A percentile compares a stretch with the other conserved stretches of the same genome.
Evolutionary conservation across 1,140 invertebrate species (phyloP).

Genomic region (Meloidogyne hapla): DNA sequence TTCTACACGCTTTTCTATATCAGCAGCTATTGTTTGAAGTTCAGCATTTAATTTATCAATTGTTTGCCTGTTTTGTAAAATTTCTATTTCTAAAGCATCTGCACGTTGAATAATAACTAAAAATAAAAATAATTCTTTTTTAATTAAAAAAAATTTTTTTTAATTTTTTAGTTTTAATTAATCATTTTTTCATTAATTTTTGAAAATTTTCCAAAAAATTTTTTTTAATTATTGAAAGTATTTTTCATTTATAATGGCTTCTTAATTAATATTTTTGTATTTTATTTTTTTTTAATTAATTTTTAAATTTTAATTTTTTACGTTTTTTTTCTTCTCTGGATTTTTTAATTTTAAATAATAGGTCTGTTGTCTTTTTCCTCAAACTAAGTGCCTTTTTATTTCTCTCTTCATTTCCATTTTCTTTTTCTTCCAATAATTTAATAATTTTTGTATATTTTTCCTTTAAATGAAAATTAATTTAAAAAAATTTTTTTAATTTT

Average conservation of each 20-base stretch:
- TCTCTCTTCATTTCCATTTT: constrained; percentile 54
- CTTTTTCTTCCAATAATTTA: constrained; percentile 45
- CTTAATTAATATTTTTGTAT: too few relatives aligned
- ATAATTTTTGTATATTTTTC: constrained; percentile 47
- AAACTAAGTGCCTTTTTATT: constrained; percentile 46
- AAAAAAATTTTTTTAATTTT: neutral
- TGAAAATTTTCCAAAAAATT: too few relatives aligned
- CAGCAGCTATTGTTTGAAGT: constrained; percentile 43
- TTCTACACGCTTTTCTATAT: constrained; percentile 49
- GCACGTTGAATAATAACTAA: constrained; percentile 48
- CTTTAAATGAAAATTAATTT: constrained; percentile 34
- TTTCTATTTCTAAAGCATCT: constrained; percentile 48
- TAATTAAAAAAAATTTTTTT: constrained; percentile 3
- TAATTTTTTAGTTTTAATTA: too few relatives aligned
- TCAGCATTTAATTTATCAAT: constrained; percentile 38
- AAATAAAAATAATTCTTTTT: constrained; percentile 13
- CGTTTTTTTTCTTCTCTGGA: constrained; percentile 44
- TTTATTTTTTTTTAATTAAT: too few relatives aligned
- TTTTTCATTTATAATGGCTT: too few relatives aligned
- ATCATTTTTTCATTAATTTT: too few relatives aligned
- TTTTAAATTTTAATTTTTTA: too few relatives aligned
- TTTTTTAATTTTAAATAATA: constrained; percentile 48
- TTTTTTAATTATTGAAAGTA: too few relatives aligned
- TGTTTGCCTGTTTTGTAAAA: constrained; percentile 28
- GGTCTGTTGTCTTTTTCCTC: constrained; percentile 46